phyloP scores from a whole-genome alignment of 1,140 invertebrate species.

The Gonioctena quinquepunctata region DNA sequence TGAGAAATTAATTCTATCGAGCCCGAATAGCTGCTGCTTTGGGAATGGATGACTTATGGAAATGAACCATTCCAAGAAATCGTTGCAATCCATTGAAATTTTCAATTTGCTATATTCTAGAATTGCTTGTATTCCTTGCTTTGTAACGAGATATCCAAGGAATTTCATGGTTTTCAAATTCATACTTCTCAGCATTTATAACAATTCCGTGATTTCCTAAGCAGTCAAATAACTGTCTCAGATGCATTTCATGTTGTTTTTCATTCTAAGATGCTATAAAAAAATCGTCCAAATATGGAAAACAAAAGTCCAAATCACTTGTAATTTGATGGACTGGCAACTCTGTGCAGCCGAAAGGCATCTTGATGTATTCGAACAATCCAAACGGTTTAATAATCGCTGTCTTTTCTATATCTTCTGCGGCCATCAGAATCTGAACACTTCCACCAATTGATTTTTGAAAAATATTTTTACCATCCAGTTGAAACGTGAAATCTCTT shows the following conservation, averaged over 20 bases:
- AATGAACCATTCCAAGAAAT: background rate
- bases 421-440: conserved; percentile 54
- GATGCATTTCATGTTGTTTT: too few relatives aligned
- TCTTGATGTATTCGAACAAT: conserved; percentile 36
- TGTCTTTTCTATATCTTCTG: conserved; percentile 39
- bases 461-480: conserved; percentile 53
- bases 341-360: conserved; percentile 34
- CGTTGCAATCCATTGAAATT: background rate
- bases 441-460: conserved; percentile 48
- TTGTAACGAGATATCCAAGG: background rate
- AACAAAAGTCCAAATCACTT: too few relatives aligned
- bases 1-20: background rate
- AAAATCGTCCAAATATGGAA: too few relatives aligned
- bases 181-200: too few relatives aligned
- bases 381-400: conserved; percentile 34
- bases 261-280: too few relatives aligned
- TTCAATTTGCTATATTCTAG: background rate
- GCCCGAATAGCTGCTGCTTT: background rate
- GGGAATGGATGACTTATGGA: background rate
- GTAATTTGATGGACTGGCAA: too few relatives aligned
- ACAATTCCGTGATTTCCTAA: too few relatives aligned
- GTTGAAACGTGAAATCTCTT: conserved; percentile 1
- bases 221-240: too few relatives aligned
- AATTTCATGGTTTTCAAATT: background rate
- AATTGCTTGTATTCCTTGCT: background rate